phyloP scores from a whole-genome alignment of 2,113 vertebrate genomes.

The Toxostoma redivivum region DNA sequence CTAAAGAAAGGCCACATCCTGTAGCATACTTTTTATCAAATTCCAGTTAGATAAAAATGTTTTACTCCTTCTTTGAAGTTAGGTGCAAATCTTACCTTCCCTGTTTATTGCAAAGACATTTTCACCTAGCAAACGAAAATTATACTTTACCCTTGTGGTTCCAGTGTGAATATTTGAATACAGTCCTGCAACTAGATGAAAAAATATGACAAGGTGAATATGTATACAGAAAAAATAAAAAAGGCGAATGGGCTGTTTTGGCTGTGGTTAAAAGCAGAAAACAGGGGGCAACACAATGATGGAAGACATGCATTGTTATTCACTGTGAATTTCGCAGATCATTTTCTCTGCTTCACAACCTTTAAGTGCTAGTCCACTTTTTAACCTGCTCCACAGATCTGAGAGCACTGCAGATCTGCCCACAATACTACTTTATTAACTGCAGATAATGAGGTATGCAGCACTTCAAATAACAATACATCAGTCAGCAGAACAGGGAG shows the following conservation, averaged over 20 bases:
- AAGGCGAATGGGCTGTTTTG: neutral
- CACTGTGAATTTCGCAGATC: neutral
- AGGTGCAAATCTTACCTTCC: neutral
- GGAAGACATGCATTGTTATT: neutral
- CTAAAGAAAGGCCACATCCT: neutral
- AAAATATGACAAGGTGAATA: neutral
- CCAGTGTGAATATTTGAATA: neutral
- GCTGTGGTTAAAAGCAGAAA: neutral
- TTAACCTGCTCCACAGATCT: conserved; percentile 7
- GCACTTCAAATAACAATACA: conserved; percentile 24
- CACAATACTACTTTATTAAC: conserved; percentile 44
- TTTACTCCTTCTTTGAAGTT: neutral
- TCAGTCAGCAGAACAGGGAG: conserved; percentile 14
- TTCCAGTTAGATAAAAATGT: neutral
- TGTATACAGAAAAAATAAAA: neutral
- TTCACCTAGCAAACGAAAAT: neutral
- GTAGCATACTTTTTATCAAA: neutral
- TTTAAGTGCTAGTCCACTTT: conserved; percentile 7
- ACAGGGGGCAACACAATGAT: neutral
- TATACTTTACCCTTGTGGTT: neutral
- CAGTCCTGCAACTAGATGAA: neutral
- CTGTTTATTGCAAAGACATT: neutral
- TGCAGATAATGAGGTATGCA: conserved; percentile 38
- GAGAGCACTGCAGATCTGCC: conserved; percentile 1
- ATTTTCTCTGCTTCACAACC: conserved; percentile 34